Evolutionary conservation across 2,113 vertebrate species (phyloP).

Genomic region (Perca fluviatilis): DNA sequence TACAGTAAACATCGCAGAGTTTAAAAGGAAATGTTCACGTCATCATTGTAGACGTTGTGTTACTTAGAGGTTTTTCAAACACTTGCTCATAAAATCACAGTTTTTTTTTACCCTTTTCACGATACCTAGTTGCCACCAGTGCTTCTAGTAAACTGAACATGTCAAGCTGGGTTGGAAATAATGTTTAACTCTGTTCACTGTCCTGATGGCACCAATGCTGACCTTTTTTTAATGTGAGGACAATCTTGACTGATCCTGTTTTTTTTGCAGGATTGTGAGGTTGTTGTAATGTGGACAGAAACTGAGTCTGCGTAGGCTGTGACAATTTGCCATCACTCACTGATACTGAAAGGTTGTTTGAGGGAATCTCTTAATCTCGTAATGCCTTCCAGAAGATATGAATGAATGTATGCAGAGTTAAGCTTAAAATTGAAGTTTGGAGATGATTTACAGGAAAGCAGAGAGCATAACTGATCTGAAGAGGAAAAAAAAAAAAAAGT

Average conservation of each 20-base stretch:
- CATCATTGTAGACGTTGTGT: not conserved
- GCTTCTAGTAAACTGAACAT: not conserved
- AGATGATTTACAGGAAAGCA: not conserved
- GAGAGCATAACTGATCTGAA: not conserved
- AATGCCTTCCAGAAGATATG: not conserved
- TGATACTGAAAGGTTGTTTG: no score
- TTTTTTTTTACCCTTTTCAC: not conserved
- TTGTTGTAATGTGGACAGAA: not conserved
- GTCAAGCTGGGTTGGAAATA: not conserved
- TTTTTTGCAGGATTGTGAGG: not conserved
- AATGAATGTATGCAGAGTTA: not conserved
- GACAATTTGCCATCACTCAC: not conserved
- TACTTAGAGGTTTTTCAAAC: not conserved
- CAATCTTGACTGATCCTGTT: not conserved
- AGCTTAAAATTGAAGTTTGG: not conserved
- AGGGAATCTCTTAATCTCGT: not conserved
- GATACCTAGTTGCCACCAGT: not conserved
- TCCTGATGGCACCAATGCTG: not conserved
- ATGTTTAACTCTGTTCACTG: not conserved
- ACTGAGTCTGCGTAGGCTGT: not conserved
- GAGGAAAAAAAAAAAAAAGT: not conserved
- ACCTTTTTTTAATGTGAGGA: not conserved
- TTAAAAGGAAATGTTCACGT: not conserved
- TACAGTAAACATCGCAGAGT: not conserved
- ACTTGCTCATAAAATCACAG: not conserved